phyloP scores from a whole-genome alignment of 2,888 invertebrate species.

The Pristionchus maxplancki region DNA sequence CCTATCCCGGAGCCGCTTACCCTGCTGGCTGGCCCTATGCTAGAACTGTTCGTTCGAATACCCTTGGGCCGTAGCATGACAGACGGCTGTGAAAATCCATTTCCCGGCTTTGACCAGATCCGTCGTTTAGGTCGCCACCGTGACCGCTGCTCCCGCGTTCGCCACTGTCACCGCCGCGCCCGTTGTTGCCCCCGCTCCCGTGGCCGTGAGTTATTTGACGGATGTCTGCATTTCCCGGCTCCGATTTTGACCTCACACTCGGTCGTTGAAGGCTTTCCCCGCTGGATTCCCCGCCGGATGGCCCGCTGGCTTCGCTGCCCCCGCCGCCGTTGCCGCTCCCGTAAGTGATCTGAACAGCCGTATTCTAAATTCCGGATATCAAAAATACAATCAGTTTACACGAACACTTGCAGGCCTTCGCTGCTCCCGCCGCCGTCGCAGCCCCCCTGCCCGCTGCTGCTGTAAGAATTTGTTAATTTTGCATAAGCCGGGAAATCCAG shows the following conservation, averaged over 20 bases:
- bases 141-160: slow-evolving; percentile 27
- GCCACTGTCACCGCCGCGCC: slow-evolving; percentile 18
- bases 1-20: neutral
- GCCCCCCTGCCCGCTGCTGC: slow-evolving; percentile 25
- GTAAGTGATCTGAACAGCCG: neutral
- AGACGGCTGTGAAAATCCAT: neutral
- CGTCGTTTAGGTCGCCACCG: slow-evolving; percentile 33
- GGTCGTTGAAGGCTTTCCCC: neutral
- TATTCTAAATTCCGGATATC: neutral
- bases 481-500: neutral
- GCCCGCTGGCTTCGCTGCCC: slow-evolving; percentile 28
- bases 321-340: slow-evolving; percentile 19
- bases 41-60: slow-evolving; percentile 1
- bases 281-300: neutral
- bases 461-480: neutral
- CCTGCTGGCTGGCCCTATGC: neutral
- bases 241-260: no score
- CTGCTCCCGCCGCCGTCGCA: slow-evolving; percentile 38
- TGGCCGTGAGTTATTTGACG: neutral
- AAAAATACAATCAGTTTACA: neutral
- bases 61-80: neutral
- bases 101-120: neutral
- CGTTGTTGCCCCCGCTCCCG: neutral
- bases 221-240: neutral
- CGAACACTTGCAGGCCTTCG: slow-evolving; percentile 15